phyloP scores from a whole-genome alignment of 92 coral and sea anemone species.

The Galaxea fascicularis region DNA sequence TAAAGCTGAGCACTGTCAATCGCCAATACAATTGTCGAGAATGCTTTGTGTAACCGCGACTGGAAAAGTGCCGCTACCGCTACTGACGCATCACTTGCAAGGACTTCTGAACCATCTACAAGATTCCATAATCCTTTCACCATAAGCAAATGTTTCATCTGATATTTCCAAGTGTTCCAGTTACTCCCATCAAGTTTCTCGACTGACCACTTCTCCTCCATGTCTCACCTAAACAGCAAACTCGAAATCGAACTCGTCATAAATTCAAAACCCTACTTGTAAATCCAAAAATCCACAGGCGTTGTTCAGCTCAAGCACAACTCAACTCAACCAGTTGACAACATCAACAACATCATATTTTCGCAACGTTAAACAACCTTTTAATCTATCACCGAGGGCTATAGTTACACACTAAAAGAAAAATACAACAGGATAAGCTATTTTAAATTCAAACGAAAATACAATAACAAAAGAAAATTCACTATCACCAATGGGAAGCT shows the following conservation, averaged over 20 bases:
- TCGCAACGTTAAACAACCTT: too few relatives aligned
- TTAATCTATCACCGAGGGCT: too few relatives aligned
- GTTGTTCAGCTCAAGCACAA: conserved; percentile 4
- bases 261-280: not conserved
- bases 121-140: conserved; percentile 53
- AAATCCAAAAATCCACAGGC: not conserved
- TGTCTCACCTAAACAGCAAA: not conserved
- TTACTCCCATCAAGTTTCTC: conserved; percentile 43
- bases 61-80: conserved; percentile 12
- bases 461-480: too few relatives aligned
- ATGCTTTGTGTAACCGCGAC: conserved; percentile 38
- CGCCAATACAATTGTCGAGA: conserved; percentile 53
- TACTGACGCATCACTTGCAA: conserved; percentile 36
- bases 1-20: conserved; percentile 54
- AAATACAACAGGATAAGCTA: too few relatives aligned
- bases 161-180: conserved; percentile 62
- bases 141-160: conserved; percentile 52
- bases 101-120: conserved; percentile 46
- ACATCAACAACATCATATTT: not conserved
- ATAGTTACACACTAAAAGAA: too few relatives aligned
- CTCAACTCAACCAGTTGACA: not conserved
- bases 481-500: too few relatives aligned
- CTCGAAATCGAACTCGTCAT: not conserved
- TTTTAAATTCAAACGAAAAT: too few relatives aligned
- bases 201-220: conserved; percentile 61